These are phyloP conservation scores for Spilarctia lutea DNA, from an alignment of 2,888 invertebrate genomes.

Conservation along the genomic window DNA sequence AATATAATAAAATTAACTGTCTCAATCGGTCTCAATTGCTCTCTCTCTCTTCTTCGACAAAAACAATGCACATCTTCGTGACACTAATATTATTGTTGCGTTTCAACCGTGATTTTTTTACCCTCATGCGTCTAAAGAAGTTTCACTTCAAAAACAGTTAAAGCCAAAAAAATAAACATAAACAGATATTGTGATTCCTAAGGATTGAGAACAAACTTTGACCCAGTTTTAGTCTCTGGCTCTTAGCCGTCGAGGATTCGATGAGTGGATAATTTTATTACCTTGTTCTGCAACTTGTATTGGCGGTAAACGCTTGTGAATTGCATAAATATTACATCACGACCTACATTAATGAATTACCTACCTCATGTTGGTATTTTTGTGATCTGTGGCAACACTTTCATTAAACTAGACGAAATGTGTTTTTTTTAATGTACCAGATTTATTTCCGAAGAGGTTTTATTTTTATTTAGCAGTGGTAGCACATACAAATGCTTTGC, in stretches of 20 bases:
- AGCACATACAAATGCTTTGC: no score
- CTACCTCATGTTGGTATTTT: background rate
- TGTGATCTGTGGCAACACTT: background rate
- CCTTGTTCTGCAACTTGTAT: background rate
- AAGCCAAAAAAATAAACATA: no score
- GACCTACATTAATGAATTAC: conserved; percentile 4
- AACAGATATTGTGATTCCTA: background rate
- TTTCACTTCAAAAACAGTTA: no score
- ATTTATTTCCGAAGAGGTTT: background rate
- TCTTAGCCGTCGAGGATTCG: background rate
- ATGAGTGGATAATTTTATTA: background rate
- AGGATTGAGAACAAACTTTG: background rate
- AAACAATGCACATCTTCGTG: no score
- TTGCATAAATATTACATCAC: conserved; percentile 6
- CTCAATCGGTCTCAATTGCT: no score
- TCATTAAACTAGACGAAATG: background rate
- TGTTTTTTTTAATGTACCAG: background rate
- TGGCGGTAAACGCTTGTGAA: background rate
- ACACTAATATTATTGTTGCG: no score
- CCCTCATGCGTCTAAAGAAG: no score
- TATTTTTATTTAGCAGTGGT: no score
- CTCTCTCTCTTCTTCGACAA: no score
- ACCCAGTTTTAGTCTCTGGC: background rate
- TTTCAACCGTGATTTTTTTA: no score
- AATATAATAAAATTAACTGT: no score